Conservation (phyloP, 2,797 vertebrate species). For the Harpagifer antarcticus region DNA sequence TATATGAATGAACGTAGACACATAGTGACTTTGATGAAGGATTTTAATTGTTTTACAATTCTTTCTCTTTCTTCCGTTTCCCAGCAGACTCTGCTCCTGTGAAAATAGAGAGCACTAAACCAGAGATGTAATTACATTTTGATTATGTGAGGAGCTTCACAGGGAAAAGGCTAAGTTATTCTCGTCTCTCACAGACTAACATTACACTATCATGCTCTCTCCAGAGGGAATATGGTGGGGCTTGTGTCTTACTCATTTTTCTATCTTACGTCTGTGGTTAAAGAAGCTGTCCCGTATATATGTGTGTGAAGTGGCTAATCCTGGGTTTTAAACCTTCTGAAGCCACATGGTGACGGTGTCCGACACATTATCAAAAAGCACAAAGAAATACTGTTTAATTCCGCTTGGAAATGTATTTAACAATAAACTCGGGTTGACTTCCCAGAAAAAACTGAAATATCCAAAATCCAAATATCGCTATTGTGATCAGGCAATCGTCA, state of each 20-base stretch:
- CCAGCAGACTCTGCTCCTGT: constrained; percentile 28
- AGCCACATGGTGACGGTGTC: no score
- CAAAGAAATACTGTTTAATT: no score
- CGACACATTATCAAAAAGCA: no score
- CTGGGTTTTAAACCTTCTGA: no score
- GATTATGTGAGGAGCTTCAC: constrained; percentile 60
- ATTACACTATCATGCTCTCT: constrained; percentile 16
- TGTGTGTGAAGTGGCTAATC: not conserved
- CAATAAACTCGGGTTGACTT: no score
- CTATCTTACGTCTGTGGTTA: constrained; percentile 8
- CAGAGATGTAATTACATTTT: constrained; percentile 58
- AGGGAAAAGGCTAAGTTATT: constrained; percentile 58
- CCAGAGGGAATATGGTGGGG: constrained; percentile 21
- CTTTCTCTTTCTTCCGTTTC: constrained; percentile 35
- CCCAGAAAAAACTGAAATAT: no score
- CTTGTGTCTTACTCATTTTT: constrained; percentile 16
- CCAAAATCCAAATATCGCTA: no score
- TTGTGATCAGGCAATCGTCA: no score
- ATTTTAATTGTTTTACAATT: constrained; percentile 34
- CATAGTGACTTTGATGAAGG: constrained; percentile 33
- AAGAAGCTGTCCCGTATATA: not conserved
- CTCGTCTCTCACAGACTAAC: constrained; percentile 29
- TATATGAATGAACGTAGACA: constrained; percentile 20
- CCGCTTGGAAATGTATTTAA: no score
- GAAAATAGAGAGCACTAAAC: constrained; percentile 9